phyloP scores from a whole-genome alignment of 2,888 invertebrate genomes.

The Agrochola circellaris region DNA sequence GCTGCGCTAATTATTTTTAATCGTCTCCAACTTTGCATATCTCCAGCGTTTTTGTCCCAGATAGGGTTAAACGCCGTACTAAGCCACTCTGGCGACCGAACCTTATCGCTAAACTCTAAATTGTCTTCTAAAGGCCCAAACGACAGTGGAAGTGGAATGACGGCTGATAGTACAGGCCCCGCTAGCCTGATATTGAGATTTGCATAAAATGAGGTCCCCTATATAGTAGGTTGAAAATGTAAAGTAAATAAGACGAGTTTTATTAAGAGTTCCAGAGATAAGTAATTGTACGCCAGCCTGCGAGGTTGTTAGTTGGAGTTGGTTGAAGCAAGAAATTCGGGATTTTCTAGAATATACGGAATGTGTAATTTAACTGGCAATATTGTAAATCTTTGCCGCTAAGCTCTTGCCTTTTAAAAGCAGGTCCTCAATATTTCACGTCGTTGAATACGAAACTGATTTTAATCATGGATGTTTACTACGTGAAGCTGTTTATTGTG shows the following conservation, averaged over 20 bases:
- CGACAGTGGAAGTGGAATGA: slow-evolving; percentile 71
- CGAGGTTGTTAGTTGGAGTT: slow-evolving; percentile 39
- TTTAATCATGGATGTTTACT: slow-evolving; percentile 46
- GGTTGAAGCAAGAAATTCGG: slow-evolving; percentile 31
- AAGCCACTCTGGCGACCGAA: slow-evolving; percentile 65
- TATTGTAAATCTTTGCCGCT: slow-evolving; percentile 41
- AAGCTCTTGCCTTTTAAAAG: slow-evolving; percentile 50
- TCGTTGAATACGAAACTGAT: slow-evolving; percentile 32
- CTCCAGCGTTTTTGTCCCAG: slow-evolving; percentile 70
- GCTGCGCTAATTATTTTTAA: slow-evolving; percentile 85
- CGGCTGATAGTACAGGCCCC: slow-evolving; percentile 67
- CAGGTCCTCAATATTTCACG: slow-evolving; percentile 36
- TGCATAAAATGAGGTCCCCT: slow-evolving; percentile 81
- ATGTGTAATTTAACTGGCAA: slow-evolving; percentile 43
- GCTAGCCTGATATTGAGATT: slow-evolving; percentile 76
- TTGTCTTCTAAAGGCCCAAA: slow-evolving; percentile 75
- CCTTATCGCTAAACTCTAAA: slow-evolving; percentile 78
- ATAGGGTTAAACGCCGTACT: slow-evolving; percentile 65
- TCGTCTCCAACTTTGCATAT: slow-evolving; percentile 74
- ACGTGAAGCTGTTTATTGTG: slow-evolving; percentile 4
- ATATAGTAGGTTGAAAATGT: slow-evolving; percentile 68
- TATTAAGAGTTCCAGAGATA: slow-evolving; percentile 62
- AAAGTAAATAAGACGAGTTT: slow-evolving; percentile 63
- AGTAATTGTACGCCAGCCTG: slow-evolving; percentile 58
- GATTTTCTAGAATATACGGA: slow-evolving; percentile 39